These are phyloP conservation scores for Chironex yamaguchii DNA, from an alignment of 30 jellyfish, hydroid and myxozoan species.

Conservation along the genomic window DNA sequence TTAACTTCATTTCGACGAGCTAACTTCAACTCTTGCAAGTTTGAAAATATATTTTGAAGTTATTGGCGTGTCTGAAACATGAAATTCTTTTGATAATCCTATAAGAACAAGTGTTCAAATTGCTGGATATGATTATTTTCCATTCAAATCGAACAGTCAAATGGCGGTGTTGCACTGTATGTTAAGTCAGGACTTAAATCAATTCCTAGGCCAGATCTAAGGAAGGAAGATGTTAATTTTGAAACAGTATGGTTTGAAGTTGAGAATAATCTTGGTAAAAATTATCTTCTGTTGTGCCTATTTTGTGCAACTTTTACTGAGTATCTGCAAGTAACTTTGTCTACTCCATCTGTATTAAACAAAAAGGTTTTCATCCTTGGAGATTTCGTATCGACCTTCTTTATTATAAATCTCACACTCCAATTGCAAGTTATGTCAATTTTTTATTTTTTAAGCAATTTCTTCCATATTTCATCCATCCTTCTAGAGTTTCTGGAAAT, in stretches of 20 bases:
- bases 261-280: constrained; percentile 5
- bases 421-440: constrained; percentile 5
- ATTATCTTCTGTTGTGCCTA: constrained; percentile 20
- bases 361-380: constrained; percentile 13
- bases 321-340: constrained; percentile 11
- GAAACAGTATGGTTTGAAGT: constrained; percentile 48
- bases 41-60: constrained; percentile 50
- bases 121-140: constrained; percentile 65
- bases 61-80: constrained; percentile 72
- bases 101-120: constrained; percentile 28
- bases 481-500: constrained; percentile 5
- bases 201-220: background rate
- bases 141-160: constrained; percentile 45
- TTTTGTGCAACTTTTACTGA: constrained; percentile 8
- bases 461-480: constrained; percentile 1
- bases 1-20: constrained; percentile 44
- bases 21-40: constrained; percentile 59
- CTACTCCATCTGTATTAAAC: constrained; percentile 41
- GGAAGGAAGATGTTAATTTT: constrained; percentile 18
- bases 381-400: constrained; percentile 8
- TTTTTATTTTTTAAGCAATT: constrained; percentile 13
- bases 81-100: constrained; percentile 59
- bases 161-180: constrained; percentile 49
- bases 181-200: constrained; percentile 22
- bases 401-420: constrained; percentile 35